phyloP scores from a whole-genome alignment of 2,888 invertebrate species.

The Stegophylla sp. region DNA sequence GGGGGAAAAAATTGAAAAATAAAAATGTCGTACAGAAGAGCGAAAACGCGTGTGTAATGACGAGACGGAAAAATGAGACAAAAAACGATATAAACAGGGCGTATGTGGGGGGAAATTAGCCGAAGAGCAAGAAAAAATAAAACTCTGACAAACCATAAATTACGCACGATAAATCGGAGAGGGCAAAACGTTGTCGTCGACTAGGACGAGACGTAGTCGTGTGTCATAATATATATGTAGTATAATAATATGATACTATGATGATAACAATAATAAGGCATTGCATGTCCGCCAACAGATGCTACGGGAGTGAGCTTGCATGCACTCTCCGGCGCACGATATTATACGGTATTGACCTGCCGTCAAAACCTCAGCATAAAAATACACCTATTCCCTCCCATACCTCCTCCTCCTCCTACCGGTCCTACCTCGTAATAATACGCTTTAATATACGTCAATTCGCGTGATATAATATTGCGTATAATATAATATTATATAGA shows the following conservation, averaged over 20 bases:
- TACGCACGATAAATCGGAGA: conserved; percentile 52
- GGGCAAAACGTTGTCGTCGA: conserved; percentile 42
- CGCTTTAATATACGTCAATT: neutral
- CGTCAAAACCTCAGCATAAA: conserved; percentile 20
- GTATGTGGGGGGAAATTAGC: neutral
- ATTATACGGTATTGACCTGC: conserved; percentile 35
- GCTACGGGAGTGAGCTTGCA: conserved; percentile 47
- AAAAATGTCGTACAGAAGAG: neutral
- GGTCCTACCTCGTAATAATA: neutral
- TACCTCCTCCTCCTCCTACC: neutral
- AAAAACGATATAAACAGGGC: conserved; percentile 28
- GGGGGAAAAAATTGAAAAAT: conserved; percentile 44
- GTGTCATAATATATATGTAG: conserved; percentile 56
- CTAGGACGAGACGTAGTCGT: no score
- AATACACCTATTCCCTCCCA: neutral
- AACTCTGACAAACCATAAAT: conserved; percentile 16
- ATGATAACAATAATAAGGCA: conserved; percentile 11
- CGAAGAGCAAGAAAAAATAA: conserved; percentile 27
- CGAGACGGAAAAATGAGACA: conserved; percentile 35
- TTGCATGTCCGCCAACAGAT: conserved; percentile 54
- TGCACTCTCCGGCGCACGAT: conserved; percentile 32
- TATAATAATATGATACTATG: no score
- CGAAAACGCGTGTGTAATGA: neutral
- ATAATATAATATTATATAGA: no score
- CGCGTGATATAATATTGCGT: neutral